These are phyloP conservation scores for Platalea minor DNA, from an alignment of 2,797 vertebrate genomes.

Conservation along the genomic window DNA sequence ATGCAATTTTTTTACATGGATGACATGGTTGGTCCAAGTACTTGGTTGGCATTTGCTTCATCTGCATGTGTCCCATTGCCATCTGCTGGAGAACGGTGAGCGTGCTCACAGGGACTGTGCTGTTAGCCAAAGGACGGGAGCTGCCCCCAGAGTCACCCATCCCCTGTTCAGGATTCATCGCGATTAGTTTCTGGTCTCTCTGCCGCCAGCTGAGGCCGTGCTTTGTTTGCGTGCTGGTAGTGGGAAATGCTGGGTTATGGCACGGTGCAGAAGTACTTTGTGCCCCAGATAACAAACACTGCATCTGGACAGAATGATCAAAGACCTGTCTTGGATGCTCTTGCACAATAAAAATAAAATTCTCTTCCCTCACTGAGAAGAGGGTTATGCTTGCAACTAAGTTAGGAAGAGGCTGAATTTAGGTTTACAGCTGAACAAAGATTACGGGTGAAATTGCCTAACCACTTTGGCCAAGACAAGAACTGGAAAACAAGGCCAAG, in stretches of 20 bases:
- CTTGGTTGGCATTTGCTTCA: background rate
- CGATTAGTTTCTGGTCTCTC: background rate
- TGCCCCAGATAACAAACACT: background rate
- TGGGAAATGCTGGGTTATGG: background rate
- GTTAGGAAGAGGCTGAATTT: background rate
- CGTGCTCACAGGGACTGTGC: background rate
- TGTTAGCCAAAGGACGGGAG: background rate
- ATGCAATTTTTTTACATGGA: background rate
- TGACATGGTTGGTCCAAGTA: background rate
- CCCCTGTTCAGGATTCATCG: background rate
- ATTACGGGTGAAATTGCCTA: background rate
- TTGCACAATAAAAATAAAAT: background rate
- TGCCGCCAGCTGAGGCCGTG: background rate
- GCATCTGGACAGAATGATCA: background rate
- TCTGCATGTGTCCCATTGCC: background rate
- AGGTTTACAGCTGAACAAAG: background rate
- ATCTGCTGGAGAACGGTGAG: background rate
- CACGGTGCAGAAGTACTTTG: background rate
- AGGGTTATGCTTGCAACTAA: background rate
- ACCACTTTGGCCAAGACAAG: background rate
- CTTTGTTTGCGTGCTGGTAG: background rate
- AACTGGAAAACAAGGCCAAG: background rate
- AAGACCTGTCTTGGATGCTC: background rate
- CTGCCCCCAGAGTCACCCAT: background rate
- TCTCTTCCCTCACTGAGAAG: background rate